These are phyloP conservation scores for Yponomeuta malinellus DNA, from an alignment of 2,888 invertebrate species.

Conservation along the genomic window DNA sequence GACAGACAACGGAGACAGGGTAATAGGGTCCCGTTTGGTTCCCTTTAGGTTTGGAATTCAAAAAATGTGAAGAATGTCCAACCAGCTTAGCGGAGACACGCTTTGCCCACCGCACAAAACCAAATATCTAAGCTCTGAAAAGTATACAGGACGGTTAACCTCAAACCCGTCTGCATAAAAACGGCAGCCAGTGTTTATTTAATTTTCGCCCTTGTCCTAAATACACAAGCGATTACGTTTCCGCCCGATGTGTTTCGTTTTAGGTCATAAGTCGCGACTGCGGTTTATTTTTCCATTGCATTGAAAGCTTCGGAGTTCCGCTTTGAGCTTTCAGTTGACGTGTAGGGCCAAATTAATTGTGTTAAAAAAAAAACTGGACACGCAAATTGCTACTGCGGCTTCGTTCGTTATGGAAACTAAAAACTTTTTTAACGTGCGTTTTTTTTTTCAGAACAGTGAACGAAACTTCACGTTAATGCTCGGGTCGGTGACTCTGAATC, in stretches of 20 bases:
- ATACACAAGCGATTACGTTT: conserved; percentile 12
- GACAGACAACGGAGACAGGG: too few relatives aligned
- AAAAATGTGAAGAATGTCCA: too few relatives aligned
- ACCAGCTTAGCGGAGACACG: too few relatives aligned
- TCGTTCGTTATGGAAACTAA: background rate
- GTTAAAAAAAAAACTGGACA: background rate
- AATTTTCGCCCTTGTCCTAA: conserved; percentile 13
- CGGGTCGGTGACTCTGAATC: too few relatives aligned
- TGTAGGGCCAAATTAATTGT: background rate
- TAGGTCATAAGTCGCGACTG: conserved; percentile 8
- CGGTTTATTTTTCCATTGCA: conserved; percentile 10
- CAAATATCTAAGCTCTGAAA: background rate
- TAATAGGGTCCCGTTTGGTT: too few relatives aligned
- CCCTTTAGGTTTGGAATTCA: too few relatives aligned
- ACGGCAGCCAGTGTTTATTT: background rate
- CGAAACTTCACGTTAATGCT: too few relatives aligned
- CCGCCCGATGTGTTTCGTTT: conserved; percentile 9
- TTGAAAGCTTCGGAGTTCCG: conserved; percentile 12
- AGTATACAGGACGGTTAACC: background rate
- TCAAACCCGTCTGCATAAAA: too few relatives aligned
- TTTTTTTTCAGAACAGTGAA: too few relatives aligned
- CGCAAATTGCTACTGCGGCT: background rate
- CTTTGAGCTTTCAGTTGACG: background rate
- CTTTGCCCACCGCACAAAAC: background rate
- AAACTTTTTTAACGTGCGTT: too few relatives aligned